phyloP scores from a whole-genome alignment of 2,888 invertebrate species.

The Alentia gelatinosa region DNA sequence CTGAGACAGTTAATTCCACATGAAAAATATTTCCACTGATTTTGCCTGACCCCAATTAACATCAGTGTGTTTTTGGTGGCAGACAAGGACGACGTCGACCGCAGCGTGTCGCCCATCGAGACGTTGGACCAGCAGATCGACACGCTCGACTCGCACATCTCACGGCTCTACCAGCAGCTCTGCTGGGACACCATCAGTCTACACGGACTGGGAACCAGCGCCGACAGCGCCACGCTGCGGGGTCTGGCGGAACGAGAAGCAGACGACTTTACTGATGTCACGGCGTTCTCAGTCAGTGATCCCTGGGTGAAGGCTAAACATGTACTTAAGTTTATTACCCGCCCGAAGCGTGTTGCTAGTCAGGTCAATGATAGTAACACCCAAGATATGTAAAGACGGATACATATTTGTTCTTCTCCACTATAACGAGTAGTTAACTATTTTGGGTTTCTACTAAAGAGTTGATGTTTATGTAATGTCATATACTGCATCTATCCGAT shows the following conservation, averaged over 20 bases:
- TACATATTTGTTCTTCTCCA: no score
- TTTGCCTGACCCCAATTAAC: not conserved
- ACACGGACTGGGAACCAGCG: not conserved
- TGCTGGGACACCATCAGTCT: conserved; percentile 45
- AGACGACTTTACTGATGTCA: conserved; percentile 6
- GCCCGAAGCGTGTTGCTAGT: not conserved
- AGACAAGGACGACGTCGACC: not conserved
- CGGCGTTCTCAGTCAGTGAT: not conserved
- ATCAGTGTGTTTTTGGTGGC: not conserved
- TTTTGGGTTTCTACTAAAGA: no score
- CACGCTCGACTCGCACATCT: not conserved
- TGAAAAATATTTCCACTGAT: no score
- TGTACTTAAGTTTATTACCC: not conserved
- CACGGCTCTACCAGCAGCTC: conserved; percentile 19
- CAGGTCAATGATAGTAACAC: no score
- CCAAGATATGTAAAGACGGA: no score
- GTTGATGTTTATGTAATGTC: no score
- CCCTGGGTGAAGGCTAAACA: not conserved
- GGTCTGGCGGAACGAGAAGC: not conserved
- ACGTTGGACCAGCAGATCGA: conserved; percentile 30
- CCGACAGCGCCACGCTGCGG: not conserved
- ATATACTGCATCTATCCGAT: no score
- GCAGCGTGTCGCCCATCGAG: conserved; percentile 19
- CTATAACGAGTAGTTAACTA: no score
- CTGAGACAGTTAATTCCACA: no score